Evolutionary conservation across 2,113 vertebrate genomes (phyloP).

Genomic region (Corythornis vintsioides): DNA sequence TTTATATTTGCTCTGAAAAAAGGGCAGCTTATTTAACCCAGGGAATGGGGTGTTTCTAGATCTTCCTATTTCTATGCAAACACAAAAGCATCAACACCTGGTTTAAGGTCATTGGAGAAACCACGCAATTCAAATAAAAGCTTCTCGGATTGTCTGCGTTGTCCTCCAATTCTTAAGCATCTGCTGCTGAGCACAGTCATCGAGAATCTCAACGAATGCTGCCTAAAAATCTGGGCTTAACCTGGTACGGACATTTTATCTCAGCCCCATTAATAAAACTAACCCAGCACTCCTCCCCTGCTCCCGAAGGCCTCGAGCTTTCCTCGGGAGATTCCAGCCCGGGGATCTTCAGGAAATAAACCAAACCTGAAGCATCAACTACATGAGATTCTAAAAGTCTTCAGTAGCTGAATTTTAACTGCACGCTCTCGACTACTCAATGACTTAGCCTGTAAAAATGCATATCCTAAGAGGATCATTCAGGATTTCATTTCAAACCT

Average conservation of each 20-base stretch:
- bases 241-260: background rate
- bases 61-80: background rate
- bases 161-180: background rate
- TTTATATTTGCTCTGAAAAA: background rate
- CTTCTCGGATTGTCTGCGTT: too few species aligned
- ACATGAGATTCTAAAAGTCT: background rate
- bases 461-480: background rate
- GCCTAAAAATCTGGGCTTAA: background rate
- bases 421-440: background rate
- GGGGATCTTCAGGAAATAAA: background rate
- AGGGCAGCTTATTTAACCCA: background rate
- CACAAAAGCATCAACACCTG: background rate
- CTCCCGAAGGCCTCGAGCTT: background rate
- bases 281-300: background rate
- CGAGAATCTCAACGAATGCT: background rate
- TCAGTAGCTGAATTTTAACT: background rate
- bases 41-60: background rate
- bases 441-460: background rate
- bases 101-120: background rate
- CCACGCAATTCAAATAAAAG: background rate
- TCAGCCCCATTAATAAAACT: background rate
- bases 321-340: background rate
- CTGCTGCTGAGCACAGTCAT: background rate
- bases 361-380: background rate
- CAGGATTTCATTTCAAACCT: background rate